Evolutionary conservation across 2,113 vertebrate genomes (phyloP).

Genomic region (Colius striatus): DNA sequence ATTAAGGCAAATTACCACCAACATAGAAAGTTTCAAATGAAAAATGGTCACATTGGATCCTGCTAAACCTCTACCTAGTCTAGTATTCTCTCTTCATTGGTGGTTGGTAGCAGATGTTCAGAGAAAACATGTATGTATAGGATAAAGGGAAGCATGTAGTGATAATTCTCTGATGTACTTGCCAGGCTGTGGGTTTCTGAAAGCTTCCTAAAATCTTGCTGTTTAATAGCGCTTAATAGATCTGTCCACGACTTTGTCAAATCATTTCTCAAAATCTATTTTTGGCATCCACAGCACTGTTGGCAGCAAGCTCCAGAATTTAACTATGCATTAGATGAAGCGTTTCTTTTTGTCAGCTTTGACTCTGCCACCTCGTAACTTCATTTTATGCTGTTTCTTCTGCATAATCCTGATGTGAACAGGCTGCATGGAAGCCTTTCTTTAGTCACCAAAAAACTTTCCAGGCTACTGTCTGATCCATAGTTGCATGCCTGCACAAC

Average conservation of each 20-base stretch:
- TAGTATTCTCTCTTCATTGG: not conserved
- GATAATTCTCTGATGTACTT: not conserved
- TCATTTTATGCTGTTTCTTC: not conserved
- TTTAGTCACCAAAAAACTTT: not conserved
- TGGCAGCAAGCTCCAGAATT: conserved; percentile 24
- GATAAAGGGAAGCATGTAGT: not conserved
- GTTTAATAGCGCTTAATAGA: conserved; percentile 5
- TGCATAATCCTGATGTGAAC: not conserved
- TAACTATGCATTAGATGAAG: not conserved
- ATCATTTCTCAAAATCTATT: not conserved
- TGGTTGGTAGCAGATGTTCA: not conserved
- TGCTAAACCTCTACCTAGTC: not conserved
- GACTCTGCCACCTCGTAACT: not conserved
- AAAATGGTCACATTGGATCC: not conserved
- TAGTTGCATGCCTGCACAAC: not conserved
- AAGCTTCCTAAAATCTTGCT: conserved; percentile 25
- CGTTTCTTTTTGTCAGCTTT: not conserved
- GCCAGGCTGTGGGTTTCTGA: not conserved
- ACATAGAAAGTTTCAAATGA: not conserved
- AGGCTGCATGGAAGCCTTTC: not conserved
- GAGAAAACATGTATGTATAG: not conserved
- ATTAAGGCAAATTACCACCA: not conserved
- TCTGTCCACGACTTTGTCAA: not conserved
- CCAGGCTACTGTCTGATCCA: not conserved
- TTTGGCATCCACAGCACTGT: not conserved